Percentiles rank a stretch among this genome's conserved stretches.
Conservation (phyloP, 2,113 vertebrate genomes). For the Dermatemys mawii region DNA sequence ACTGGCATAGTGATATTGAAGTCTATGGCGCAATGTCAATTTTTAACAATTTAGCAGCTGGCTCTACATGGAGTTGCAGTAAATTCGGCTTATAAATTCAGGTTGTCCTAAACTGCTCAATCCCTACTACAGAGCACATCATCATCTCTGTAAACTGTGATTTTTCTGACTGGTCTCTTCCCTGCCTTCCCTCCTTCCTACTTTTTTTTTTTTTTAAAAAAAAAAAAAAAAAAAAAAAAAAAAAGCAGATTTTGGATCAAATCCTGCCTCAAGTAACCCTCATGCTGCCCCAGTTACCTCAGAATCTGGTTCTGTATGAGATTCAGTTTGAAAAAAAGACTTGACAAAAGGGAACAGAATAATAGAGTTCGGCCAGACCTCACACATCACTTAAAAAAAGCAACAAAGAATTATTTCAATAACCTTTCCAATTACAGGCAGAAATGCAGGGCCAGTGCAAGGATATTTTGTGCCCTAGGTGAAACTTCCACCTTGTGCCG, state of each 20-base stretch:
- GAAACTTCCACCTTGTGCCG: too few species aligned
- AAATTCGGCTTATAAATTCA: background rate
- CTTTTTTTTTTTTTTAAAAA: background rate
- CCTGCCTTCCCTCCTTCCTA: too few species aligned
- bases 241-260: background rate
- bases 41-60: background rate
- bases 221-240: rapidly evolving
- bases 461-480: too few species aligned
- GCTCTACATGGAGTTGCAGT: background rate
- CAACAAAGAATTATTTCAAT: background rate
- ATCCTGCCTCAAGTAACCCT: background rate
- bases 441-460: too few species aligned
- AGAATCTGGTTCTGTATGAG: background rate
- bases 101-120: background rate
- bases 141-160: background rate
- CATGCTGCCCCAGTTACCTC: background rate
- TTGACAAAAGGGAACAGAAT: background rate
- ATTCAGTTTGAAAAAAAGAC: background rate
- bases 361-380: background rate
- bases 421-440: background rate
- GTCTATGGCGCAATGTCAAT: background rate
- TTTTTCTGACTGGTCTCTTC: background rate
- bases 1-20: background rate
- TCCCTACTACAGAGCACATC: background rate
- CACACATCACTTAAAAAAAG: background rate